Base-by-base conservation (phyloP, 2,113 vertebrate species). In the Podarcis raffonei region DNA sequence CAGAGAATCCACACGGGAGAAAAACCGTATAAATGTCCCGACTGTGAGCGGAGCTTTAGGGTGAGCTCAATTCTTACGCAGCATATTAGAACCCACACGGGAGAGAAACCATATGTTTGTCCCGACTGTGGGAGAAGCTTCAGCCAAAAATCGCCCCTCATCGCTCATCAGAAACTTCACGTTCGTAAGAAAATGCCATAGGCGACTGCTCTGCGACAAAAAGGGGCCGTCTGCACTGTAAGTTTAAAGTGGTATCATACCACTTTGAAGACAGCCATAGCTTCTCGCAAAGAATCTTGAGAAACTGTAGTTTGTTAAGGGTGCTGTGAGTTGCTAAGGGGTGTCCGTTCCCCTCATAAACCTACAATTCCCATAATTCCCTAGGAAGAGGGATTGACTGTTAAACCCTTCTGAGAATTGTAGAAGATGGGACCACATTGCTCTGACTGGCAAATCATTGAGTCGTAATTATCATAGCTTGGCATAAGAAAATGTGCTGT, bases 1-100 rank as follows among this genome's bases (percentile, higher is more conserved):
- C 86, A 82, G 65, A 75, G 79, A 59, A 87, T 81, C 65, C 78
- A 79, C 74, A 81, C 86, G n/a, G 86, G 78, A 74, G 86, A 87
- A 57, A 87, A 81, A 81, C 78, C 78, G 39, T 87, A 87, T 22
- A 74, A 87, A 39, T 81, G 86, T n/a, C 66, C 86, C 68, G 72
- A 85, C 25, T 89, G 74, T 78, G 87, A 84, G 6, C 81, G 39
- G 20, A 81, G 77, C 15, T 81, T 86, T 69, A 48, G 83, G 42
- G 37, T 65, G 71, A 77, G 71, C 59, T 90, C 87, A 62, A 30
- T 82, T n/a, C 80, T 89, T 35, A 82, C 79, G 1, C 86, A 88
- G 22, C 86, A 75, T 75, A 82, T 88, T 75, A 81, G 86, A 27
- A 87, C 66, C 77, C 86, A 87, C 48, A 87, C 86, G 1, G 86